Base-by-base conservation (phyloP, 2,888 invertebrate species). In the Alentia gelatinosa region DNA sequence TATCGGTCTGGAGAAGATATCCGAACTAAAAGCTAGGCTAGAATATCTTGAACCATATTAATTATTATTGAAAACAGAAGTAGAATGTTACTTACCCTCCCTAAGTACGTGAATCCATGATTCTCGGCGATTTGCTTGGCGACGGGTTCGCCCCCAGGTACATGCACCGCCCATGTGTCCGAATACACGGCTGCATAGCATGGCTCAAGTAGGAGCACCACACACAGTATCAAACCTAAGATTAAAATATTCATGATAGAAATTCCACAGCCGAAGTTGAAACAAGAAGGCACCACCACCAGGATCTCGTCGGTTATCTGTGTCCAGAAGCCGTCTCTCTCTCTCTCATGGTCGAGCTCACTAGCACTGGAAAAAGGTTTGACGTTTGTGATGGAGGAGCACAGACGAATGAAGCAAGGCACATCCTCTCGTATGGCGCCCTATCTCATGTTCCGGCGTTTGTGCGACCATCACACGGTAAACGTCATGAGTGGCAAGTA, bases 111-210 rank as follows among this genome's bases (percentile, higher is more conserved):
- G 94, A 95, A 96, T 91, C 95, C 95, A 93, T 95, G 94, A 91
- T 94, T 94, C 74, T 93, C 91, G 74, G 95, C 95, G 90, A 96
- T 91, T 33, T 90, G 63, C 90, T 93, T 93, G 68, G 96, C 96
- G 23, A 92, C 93, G 50, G 93, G 93, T 90, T 94, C 94, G 40
- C 95, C 95, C 35, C 95, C 96, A 84, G 94, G 93, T 74, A 96
- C 93, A 37, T 95, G 93, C 37, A 95, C 94, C 68, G 96, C 96
- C 96, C 96, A 96, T 92, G 94, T 94, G 92, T 95, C 91, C 19
- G 91, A 79, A 75, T 56, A 90, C 23, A 89, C 26, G 37, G 56
- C 56, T 89, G 63, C 89, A 89, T 63, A 63, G 56, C 63, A 42
- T 37, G 50, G 68, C 63, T 89, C 89, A 56, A 50, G n/a, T 35